These are phyloP conservation scores for Drosophila cardini DNA, from an alignment of 1,140 invertebrate genomes.

Conservation along the genomic window DNA sequence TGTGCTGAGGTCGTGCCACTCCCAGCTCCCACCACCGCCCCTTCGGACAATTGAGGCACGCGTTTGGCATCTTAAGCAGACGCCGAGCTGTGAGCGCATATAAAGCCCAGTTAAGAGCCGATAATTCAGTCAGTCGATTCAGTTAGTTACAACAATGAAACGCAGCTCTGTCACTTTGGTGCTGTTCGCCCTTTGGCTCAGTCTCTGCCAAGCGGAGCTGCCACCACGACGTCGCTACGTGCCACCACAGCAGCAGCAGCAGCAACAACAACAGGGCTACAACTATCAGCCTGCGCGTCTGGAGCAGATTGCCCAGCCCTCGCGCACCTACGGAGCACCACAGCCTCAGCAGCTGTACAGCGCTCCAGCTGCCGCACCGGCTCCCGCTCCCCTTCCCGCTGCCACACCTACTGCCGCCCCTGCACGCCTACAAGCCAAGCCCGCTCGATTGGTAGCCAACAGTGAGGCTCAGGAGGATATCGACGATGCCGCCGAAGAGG, in stretches of 20 bases:
- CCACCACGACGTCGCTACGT: constrained; percentile 41
- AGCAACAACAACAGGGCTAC: constrained; percentile 42
- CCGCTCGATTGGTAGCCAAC: constrained; percentile 66
- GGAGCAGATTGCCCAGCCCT: constrained; percentile 32
- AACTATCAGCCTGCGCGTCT: constrained; percentile 37
- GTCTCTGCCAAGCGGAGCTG: constrained; percentile 40
- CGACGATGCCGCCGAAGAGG: constrained; percentile 67
- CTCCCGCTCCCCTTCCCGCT: constrained; percentile 2
- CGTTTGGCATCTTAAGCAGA: constrained; percentile 57
- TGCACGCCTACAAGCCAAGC: constrained; percentile 45
- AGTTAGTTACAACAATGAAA: constrained; percentile 52
- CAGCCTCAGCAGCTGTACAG: constrained; percentile 35
- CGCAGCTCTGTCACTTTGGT: constrained; percentile 44
- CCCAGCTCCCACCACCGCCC: background rate
- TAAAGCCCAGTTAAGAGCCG: constrained; percentile 41
- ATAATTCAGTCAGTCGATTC: constrained; percentile 22
- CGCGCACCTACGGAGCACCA: constrained; percentile 48
- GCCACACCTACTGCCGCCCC: constrained; percentile 4
- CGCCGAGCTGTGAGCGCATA: constrained; percentile 23
- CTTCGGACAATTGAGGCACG: background rate
- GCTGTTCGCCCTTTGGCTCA: constrained; percentile 37
- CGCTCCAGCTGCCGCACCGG: constrained; percentile 12
- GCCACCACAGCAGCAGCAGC: constrained; percentile 42
- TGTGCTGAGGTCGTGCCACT: constrained; percentile 17
- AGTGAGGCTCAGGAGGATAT: constrained; percentile 74